These are phyloP conservation scores for Sturnus vulgaris DNA, from an alignment of 2,113 vertebrate genomes.

Conservation along the genomic window DNA sequence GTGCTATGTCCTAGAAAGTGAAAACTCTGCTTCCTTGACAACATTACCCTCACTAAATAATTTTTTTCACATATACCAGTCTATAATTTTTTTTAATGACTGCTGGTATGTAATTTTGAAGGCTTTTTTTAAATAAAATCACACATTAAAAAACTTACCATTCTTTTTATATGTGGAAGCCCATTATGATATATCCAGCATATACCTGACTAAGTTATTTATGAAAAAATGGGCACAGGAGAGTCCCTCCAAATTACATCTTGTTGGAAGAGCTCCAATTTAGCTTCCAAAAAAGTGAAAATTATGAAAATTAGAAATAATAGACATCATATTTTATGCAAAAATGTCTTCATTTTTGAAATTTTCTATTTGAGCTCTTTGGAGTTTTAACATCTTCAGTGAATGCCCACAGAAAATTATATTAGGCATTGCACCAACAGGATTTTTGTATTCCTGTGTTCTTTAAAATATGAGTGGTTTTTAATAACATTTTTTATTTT, in stretches of 20 bases:
- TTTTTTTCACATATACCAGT: neutral
- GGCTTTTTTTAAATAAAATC: constrained; percentile 17
- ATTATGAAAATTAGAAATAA: neutral
- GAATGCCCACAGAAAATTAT: neutral
- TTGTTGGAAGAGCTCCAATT: neutral
- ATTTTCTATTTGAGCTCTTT: neutral
- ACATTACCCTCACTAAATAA: constrained; percentile 33
- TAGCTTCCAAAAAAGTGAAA: neutral
- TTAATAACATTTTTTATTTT: neutral
- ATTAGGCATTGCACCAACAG: neutral
- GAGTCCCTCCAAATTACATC: neutral
- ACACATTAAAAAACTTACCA: neutral
- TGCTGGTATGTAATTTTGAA: constrained; percentile 12
- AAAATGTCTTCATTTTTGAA: neutral
- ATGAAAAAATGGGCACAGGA: neutral
- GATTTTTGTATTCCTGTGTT: neutral
- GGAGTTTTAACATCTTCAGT: neutral
- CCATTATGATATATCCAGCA: neutral
- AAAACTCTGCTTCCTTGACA: constrained; percentile 41
- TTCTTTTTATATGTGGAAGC: neutral
- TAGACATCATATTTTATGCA: neutral
- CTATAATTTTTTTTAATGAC: neutral
- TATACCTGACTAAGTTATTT: constrained; percentile 18
- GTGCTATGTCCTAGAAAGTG: constrained; percentile 24
- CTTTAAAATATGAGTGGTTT: neutral